A percentile compares a stretch with the other conserved stretches of the same genome.
Evolutionary conservation across 2,113 vertebrate genomes (phyloP).

Genomic region (Cyanoramphus novaezelandiae): DNA sequence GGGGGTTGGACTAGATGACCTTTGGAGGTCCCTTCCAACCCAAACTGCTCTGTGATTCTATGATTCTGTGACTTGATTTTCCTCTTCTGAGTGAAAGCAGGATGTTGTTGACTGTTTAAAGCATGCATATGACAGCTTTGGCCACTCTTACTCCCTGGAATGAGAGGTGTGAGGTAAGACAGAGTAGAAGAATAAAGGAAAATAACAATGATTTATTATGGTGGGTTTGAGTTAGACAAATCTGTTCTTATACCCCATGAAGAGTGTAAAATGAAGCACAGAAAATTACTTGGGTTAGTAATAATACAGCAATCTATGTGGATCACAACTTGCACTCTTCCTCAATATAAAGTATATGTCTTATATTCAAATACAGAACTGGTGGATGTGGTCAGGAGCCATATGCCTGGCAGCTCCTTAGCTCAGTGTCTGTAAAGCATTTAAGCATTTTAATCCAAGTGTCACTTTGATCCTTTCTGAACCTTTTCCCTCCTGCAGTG

Average conservation of each 20-base stretch:
- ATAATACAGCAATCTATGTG: background rate
- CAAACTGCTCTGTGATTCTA: background rate
- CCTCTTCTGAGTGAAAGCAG: background rate
- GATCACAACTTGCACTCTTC: background rate
- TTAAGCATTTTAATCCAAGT: background rate
- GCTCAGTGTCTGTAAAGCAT: background rate
- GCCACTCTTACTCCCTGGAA: background rate
- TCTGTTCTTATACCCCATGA: background rate
- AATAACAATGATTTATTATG: background rate
- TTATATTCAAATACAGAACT: background rate
- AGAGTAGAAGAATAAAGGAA: background rate
- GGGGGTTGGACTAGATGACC: background rate
- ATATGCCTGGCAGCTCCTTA: background rate
- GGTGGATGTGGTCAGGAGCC: background rate
- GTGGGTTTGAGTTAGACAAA: background rate
- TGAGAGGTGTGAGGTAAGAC: background rate
- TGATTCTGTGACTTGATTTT: background rate
- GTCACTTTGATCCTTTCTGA: background rate
- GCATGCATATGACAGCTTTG: background rate
- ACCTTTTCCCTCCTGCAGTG: background rate
- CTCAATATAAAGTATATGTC: background rate
- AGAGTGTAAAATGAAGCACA: background rate
- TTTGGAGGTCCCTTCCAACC: background rate
- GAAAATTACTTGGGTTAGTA: background rate
- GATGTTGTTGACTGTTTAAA: background rate